Percentiles rank a stretch among this genome's conserved stretches.
phyloP scores from a whole-genome alignment of 2,797 vertebrate genomes.

The Coendou prehensilis region DNA sequence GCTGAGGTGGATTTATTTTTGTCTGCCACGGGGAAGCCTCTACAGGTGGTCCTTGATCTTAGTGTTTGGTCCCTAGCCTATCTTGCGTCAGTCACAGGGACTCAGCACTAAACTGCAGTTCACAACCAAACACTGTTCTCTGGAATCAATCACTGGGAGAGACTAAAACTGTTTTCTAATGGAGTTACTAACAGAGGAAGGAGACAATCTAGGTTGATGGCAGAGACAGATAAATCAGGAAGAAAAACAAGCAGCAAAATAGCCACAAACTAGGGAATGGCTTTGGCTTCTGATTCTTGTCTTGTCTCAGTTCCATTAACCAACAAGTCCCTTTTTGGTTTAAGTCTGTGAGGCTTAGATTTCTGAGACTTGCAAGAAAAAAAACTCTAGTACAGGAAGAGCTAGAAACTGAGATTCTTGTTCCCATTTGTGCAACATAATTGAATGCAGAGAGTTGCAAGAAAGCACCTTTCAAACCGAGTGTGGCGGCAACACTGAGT shows the following conservation, averaged over 20 bases:
- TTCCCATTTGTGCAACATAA: not conserved
- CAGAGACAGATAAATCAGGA: not conserved
- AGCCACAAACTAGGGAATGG: not conserved
- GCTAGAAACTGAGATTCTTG: not conserved
- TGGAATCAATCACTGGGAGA: not conserved
- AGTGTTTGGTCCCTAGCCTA: not conserved
- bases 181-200: not conserved
- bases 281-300: not conserved
- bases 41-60: not conserved
- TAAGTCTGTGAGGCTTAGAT: not conserved
- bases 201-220: not conserved
- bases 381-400: not conserved
- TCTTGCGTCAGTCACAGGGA: not conserved
- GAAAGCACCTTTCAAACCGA: not conserved
- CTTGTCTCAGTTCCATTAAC: not conserved
- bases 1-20: not conserved
- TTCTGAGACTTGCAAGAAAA: not conserved
- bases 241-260: not conserved
- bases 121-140: not conserved
- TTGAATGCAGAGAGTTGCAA: not conserved
- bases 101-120: not conserved
- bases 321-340: not conserved
- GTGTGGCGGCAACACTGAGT: not conserved
- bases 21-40: not conserved
- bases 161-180: not conserved